phyloP scores from a whole-genome alignment of 2,888 invertebrate species.

The Hemicrepidius hirtus region DNA sequence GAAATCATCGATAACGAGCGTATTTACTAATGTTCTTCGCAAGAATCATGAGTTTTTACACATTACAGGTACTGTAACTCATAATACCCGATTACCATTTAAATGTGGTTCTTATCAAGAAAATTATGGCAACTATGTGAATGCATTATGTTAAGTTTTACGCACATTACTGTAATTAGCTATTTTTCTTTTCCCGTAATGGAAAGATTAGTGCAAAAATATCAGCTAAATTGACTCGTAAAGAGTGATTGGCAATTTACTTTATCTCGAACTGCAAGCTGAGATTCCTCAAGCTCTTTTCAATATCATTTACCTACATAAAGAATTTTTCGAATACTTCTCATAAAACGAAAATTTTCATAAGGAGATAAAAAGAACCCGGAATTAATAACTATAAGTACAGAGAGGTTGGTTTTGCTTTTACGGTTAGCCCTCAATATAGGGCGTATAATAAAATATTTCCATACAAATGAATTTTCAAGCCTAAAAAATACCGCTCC shows the following conservation, averaged over 20 bases:
- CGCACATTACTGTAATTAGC: conserved; percentile 37
- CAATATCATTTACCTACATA: too few species aligned
- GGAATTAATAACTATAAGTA: conserved; percentile 44
- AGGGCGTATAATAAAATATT: conserved; percentile 41
- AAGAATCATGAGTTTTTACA: conserved; percentile 34
- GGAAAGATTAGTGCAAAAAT: conserved; percentile 39
- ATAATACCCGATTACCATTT: conserved; percentile 34
- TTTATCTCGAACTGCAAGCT: background rate
- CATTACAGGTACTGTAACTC: conserved; percentile 30
- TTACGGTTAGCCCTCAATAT: conserved; percentile 20
- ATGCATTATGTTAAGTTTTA: conserved; percentile 40
- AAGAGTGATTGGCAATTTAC: conserved; percentile 24
- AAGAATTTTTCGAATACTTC: background rate
- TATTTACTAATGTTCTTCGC: conserved; percentile 30
- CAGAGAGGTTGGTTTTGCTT: conserved; percentile 23
- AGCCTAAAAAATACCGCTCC: conserved; percentile 44
- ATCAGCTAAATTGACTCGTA: conserved; percentile 12
- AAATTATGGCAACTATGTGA: conserved; percentile 26
- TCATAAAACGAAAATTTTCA: background rate
- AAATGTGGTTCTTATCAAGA: conserved; percentile 37
- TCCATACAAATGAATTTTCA: conserved; percentile 45
- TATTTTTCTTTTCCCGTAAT: conserved; percentile 34
- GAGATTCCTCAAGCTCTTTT: background rate
- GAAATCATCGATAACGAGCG: conserved; percentile 32
- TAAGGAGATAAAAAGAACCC: conserved; percentile 4